Conservation (phyloP, 2,113 vertebrate genomes). For the Leuciscus idus region DNA sequence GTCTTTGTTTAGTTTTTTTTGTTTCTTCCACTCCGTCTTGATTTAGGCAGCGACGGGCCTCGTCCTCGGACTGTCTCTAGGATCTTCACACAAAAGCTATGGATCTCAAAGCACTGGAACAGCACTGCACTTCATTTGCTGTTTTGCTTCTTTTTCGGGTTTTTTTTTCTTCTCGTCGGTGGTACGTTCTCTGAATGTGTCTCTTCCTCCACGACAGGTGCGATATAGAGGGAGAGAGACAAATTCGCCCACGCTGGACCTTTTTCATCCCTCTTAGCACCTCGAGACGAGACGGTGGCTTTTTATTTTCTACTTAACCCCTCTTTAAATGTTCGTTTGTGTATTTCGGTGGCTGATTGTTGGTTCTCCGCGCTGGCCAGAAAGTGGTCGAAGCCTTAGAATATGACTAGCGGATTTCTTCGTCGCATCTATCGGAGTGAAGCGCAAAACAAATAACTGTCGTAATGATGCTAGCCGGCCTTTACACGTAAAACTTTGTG, state of each 20-base stretch:
- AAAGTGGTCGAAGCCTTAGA: slow-evolving; percentile 52
- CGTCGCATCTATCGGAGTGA: slow-evolving; percentile 31
- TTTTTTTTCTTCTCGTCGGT: neutral
- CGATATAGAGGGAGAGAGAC: slow-evolving; percentile 5
- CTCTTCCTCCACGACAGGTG: slow-evolving; percentile 42
- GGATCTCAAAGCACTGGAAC: slow-evolving; percentile 60
- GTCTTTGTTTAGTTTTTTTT: slow-evolving; percentile 25
- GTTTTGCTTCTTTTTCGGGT: slow-evolving; percentile 54
- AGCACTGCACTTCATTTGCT: slow-evolving; percentile 74
- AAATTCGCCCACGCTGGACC: slow-evolving; percentile 33
- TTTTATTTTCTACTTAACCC: neutral
- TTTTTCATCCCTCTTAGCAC: slow-evolving; percentile 21
- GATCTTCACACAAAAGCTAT: slow-evolving; percentile 53
- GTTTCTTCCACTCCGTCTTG: slow-evolving; percentile 29
- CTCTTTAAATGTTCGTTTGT: slow-evolving; percentile 3
- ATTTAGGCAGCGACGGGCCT: slow-evolving; percentile 35
- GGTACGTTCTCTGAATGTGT: neutral
- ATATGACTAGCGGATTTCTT: slow-evolving; percentile 42
- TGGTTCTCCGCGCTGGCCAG: slow-evolving; percentile 35
- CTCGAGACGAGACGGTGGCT: neutral
- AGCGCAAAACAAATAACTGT: slow-evolving; percentile 33
- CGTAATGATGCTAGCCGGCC: slow-evolving; percentile 49
- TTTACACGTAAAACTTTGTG: slow-evolving; percentile 45
- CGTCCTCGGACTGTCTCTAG: slow-evolving; percentile 48
- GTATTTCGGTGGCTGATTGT: slow-evolving; percentile 42